Evolutionary conservation across 2,113 vertebrate species (phyloP).

Genomic region (Excalfactoria chinensis): DNA sequence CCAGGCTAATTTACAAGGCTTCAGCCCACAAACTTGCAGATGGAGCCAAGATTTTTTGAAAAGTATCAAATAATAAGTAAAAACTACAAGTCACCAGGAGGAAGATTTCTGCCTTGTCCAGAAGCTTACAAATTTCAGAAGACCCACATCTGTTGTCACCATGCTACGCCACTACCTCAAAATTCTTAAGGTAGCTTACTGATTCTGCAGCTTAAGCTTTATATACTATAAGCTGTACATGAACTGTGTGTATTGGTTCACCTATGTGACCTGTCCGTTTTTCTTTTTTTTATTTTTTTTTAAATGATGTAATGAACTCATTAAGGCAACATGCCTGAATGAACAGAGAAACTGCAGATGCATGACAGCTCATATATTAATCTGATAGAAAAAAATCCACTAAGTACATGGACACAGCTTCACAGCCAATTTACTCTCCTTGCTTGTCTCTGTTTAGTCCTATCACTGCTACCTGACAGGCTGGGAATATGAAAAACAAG

Average conservation of each 20-base stretch:
- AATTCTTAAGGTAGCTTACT: neutral
- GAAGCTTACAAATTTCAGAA: neutral
- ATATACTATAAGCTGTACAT: neutral
- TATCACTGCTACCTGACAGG: conserved; percentile 7
- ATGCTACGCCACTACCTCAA: neutral
- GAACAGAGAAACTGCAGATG: neutral
- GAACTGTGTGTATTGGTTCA: neutral
- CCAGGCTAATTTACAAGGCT: neutral
- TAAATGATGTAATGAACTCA: neutral
- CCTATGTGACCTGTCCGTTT: neutral
- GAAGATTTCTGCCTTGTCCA: neutral
- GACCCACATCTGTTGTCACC: neutral
- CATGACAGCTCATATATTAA: neutral
- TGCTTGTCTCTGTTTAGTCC: neutral
- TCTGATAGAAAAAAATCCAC: neutral
- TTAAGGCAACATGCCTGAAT: neutral
- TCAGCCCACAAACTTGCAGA: neutral
- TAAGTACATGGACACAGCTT: neutral
- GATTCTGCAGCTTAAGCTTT: neutral
- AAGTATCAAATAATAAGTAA: neutral
- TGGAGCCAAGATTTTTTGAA: neutral
- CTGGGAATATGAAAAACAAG: neutral
- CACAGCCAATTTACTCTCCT: conserved; percentile 10
- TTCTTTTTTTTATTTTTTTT: neutral
- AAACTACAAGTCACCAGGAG: neutral